Evolutionary conservation across 1,140 invertebrate genomes (phyloP).

Genomic region (Paraescarpia echinospica): DNA sequence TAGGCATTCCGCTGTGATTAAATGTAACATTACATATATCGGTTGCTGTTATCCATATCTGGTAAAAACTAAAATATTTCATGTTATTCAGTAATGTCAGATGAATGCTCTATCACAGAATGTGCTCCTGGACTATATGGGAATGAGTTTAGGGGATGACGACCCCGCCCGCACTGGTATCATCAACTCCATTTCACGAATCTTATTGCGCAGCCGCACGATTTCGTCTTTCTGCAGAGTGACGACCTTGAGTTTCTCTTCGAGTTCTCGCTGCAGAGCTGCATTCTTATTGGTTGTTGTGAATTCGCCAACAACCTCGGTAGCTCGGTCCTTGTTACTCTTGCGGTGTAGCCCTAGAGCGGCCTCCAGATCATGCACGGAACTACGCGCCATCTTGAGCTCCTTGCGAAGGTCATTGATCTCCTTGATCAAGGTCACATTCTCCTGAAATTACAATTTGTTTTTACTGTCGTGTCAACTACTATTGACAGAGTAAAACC

Average conservation of each 20-base stretch:
- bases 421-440: constrained; percentile 73
- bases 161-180: constrained; percentile 32
- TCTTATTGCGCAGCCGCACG: constrained; percentile 44
- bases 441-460: constrained; percentile 66
- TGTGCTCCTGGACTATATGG: constrained; percentile 17
- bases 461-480: background rate
- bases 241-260: constrained; percentile 58
- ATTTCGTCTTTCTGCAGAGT: constrained; percentile 56
- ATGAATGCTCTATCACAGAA: constrained; percentile 24
- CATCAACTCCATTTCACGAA: constrained; percentile 41
- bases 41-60: no score
- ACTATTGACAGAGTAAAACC: background rate
- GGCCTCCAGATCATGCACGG: constrained; percentile 71
- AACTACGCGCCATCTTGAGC: constrained; percentile 66
- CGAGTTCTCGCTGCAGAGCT: constrained; percentile 66
- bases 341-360: constrained; percentile 64
- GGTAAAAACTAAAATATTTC: background rate
- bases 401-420: constrained; percentile 73
- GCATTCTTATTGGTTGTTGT: constrained; percentile 65
- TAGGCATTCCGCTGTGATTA: background rate
- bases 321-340: constrained; percentile 61
- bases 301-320: constrained; percentile 64
- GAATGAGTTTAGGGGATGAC: constrained; percentile 40
- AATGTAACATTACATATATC: background rate
- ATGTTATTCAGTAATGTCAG: background rate